Conservation (phyloP, 2,888 invertebrate genomes). For the Acleris cristana region DNA sequence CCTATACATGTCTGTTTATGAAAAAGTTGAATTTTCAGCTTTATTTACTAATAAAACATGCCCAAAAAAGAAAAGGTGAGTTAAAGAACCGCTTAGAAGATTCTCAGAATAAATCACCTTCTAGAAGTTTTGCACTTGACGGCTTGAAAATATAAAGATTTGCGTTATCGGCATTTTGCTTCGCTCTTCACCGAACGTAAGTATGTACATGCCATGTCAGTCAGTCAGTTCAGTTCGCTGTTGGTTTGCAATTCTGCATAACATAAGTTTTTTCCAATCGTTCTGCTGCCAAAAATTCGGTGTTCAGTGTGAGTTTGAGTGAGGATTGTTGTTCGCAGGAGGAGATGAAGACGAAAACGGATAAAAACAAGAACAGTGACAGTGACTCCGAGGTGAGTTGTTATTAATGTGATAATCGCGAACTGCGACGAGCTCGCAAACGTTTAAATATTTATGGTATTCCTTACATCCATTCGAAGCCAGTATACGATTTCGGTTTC, state of each 20-base stretch:
- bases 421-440: constrained; percentile 37
- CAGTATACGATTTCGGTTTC: constrained; percentile 20
- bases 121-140: constrained; percentile 33
- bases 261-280: constrained; percentile 67
- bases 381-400: constrained; percentile 83
- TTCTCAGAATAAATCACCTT: constrained; percentile 33
- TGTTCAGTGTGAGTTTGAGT: constrained; percentile 69
- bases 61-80: constrained; percentile 70
- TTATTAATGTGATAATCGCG: constrained; percentile 51
- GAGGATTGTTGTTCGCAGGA: constrained; percentile 74
- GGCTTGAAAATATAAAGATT: constrained; percentile 47
- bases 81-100: constrained; percentile 43
- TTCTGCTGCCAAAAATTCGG: constrained; percentile 63
- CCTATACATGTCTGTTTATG: constrained; percentile 54
- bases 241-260: constrained; percentile 73
- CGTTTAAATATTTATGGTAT: constrained; percentile 44
- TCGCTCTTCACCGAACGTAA: constrained; percentile 55
- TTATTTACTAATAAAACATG: constrained; percentile 64
- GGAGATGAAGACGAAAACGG: constrained; percentile 85
- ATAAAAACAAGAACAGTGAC: constrained; percentile 83
- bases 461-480: constrained; percentile 34
- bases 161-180: constrained; percentile 65
- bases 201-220: constrained; percentile 71
- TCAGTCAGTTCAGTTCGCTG: constrained; percentile 66
- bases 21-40: constrained; percentile 63